phyloP scores from a whole-genome alignment of 2,113 vertebrate species.

The Heterotis niloticus region DNA sequence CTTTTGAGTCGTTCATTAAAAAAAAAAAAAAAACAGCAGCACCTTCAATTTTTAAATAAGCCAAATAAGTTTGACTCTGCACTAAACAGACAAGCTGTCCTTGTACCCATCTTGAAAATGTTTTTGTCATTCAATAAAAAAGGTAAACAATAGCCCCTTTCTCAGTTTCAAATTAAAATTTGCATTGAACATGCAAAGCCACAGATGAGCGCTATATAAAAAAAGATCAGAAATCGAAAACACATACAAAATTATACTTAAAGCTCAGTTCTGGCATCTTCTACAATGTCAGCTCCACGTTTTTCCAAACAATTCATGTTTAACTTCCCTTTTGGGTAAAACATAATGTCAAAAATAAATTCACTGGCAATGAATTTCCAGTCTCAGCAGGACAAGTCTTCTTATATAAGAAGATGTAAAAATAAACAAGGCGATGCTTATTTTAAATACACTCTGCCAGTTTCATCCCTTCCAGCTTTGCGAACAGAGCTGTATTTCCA shows the following conservation, averaged over 20 bases:
- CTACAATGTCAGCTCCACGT: neutral
- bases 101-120: neutral
- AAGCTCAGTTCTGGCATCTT: neutral
- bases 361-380: neutral
- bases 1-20: neutral
- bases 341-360: neutral
- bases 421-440: neutral
- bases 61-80: neutral
- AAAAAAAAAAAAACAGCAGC: neutral
- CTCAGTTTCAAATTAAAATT: neutral
- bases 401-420: neutral
- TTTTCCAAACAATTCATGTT: neutral
- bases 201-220: neutral
- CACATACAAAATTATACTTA: neutral
- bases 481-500: neutral
- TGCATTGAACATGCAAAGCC: slow-evolving; percentile 3
- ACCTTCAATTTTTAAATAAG: neutral
- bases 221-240: neutral
- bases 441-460: neutral
- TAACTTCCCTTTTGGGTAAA: neutral
- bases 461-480: neutral
- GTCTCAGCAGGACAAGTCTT: neutral
- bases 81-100: neutral
- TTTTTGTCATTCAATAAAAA: neutral
- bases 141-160: neutral